Evolutionary conservation across 1,140 invertebrate species (phyloP).

Genomic region (Leptopilina clavipes): DNA sequence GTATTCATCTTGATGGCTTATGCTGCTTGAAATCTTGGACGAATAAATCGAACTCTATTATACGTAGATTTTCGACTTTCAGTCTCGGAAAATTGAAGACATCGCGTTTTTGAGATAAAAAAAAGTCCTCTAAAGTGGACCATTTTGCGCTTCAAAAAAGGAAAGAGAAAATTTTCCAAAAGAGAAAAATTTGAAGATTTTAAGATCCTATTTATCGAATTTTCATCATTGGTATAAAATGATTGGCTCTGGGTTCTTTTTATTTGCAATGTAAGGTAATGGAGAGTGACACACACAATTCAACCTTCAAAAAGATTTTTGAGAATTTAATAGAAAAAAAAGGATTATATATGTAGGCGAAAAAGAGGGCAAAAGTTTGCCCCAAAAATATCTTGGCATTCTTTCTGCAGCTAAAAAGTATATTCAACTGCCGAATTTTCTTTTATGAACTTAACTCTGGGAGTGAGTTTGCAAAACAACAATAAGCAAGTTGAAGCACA

Average conservation of each 20-base stretch:
- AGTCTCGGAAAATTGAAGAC: background rate
- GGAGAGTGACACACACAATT: no score
- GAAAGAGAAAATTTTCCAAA: background rate
- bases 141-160: background rate
- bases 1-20: constrained; percentile 16
- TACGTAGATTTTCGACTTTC: constrained; percentile 14
- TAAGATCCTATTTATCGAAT: background rate
- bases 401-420: background rate
- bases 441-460: constrained; percentile 6
- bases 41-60: constrained; percentile 23
- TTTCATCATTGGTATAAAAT: no score
- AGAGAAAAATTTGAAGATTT: background rate
- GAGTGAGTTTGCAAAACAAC: constrained; percentile 12
- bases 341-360: background rate
- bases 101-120: constrained; percentile 6
- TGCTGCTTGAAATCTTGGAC: background rate
- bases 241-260: no score
- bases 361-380: constrained; percentile 1
- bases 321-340: no score
- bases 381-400: constrained; percentile 10
- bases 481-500: constrained; percentile 27
- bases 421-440: constrained; percentile 20
- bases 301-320: no score
- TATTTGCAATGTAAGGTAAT: no score
- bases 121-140: background rate